A percentile compares a stretch with the other conserved stretches of the same genome.
Evolutionary conservation across 2,113 vertebrate genomes (phyloP).

Genomic region (Rhizomys pruinosus): DNA sequence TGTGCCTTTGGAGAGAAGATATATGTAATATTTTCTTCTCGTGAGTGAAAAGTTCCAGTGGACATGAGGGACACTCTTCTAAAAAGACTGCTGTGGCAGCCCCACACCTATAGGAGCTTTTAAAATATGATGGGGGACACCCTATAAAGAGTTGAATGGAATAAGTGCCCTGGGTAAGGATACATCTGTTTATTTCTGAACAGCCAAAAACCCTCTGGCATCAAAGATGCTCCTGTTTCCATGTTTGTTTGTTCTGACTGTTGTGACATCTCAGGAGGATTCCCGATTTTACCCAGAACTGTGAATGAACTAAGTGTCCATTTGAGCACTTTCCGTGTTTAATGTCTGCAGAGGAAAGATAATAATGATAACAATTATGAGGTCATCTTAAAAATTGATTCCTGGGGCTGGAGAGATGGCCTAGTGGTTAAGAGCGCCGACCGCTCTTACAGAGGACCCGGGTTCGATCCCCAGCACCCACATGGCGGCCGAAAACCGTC

Average conservation of each 20-base stretch:
- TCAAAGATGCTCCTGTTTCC: background rate
- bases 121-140: conserved; percentile 1
- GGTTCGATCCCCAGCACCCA: no score
- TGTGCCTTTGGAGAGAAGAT: background rate
- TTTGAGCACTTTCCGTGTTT: background rate
- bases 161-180: background rate
- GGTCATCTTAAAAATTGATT: background rate
- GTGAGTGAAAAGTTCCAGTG: background rate
- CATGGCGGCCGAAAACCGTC: no score
- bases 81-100: background rate
- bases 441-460: no score
- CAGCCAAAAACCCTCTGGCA: background rate
- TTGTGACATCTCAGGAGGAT: background rate
- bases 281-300: background rate
- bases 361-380: background rate
- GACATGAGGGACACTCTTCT: background rate
- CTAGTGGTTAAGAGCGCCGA: no score
- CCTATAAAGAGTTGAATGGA: background rate
- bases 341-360: background rate
- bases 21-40: background rate
- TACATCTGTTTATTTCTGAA: background rate
- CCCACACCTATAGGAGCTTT: background rate
- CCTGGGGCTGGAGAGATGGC: no score
- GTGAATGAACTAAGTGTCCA: background rate
- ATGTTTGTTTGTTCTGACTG: background rate